phyloP scores from a whole-genome alignment of 2,113 vertebrate species.

The Maccullochella peelii region DNA sequence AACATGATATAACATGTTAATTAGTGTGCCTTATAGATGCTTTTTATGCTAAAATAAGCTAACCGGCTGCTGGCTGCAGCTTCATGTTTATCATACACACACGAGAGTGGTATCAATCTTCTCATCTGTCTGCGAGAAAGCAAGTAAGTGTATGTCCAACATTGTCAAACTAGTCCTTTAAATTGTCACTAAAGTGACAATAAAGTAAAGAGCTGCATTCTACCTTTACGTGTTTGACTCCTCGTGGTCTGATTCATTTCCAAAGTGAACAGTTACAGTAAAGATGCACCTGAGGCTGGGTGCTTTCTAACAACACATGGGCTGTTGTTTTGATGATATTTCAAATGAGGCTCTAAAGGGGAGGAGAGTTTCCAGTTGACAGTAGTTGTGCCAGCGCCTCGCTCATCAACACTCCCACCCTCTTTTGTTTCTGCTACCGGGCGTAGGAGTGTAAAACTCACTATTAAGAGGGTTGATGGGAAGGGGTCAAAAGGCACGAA shows the following conservation, averaged over 20 bases:
- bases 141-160: background rate
- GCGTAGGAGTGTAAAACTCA: constrained; percentile 90
- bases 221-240: background rate
- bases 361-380: constrained; percentile 42
- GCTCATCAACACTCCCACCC: constrained; percentile 62
- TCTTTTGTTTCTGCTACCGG: constrained; percentile 86
- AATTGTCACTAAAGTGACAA: background rate
- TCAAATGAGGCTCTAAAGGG: constrained; percentile 42
- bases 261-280: constrained; percentile 10
- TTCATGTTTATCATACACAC: background rate
- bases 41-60: background rate
- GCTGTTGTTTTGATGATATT: constrained; percentile 31
- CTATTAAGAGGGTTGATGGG: constrained; percentile 91
- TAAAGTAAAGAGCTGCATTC: constrained; percentile 1
- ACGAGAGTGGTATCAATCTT: background rate
- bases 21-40: background rate
- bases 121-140: background rate
- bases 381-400: constrained; percentile 33
- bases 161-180: background rate
- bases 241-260: background rate
- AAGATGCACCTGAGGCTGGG: background rate
- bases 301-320: background rate
- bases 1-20: background rate
- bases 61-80: background rate
- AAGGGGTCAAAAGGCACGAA: constrained; percentile 86